Percentiles rank a stretch among this genome's conserved stretches.
These are phyloP conservation scores for Gymnoscelis rufifasciata DNA, from an alignment of 2,888 invertebrate genomes.

Conservation along the genomic window DNA sequence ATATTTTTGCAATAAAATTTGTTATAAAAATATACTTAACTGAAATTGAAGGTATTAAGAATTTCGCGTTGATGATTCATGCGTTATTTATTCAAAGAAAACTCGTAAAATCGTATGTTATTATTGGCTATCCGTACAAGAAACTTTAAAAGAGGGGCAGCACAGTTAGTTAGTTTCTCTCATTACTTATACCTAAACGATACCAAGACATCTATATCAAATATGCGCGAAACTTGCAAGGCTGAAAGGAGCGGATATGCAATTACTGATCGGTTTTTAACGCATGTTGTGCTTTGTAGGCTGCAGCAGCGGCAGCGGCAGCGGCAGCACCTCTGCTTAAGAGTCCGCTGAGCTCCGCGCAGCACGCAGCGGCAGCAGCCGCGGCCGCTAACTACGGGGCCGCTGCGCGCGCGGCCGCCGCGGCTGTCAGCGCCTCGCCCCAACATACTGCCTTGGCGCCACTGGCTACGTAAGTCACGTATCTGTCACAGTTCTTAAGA, in stretches of 20 bases:
- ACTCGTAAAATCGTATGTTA: too few species aligned
- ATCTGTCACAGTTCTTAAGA: too few species aligned
- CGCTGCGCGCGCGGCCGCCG: slow-evolving; percentile 89
- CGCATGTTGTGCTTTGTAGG: slow-evolving; percentile 47
- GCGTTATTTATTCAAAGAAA: too few species aligned
- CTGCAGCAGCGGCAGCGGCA: slow-evolving; percentile 84
- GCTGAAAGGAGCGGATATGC: slow-evolving; percentile 1
- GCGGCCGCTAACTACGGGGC: slow-evolving; percentile 93
- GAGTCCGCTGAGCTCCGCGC: slow-evolving; percentile 89
- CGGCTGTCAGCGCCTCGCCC: slow-evolving; percentile 83
- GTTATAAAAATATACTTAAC: too few species aligned
- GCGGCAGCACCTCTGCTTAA: slow-evolving; percentile 89
- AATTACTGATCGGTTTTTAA: not conserved
- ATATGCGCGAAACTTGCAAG: not conserved
- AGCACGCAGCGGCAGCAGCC: slow-evolving; percentile 92
- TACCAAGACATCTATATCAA: too few species aligned
- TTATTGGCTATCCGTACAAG: too few species aligned
- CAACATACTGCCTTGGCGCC: slow-evolving; percentile 77
- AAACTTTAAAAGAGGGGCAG: too few species aligned
- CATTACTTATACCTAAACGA: too few species aligned
- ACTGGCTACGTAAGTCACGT: slow-evolving; percentile 55
- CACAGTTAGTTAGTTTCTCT: too few species aligned
- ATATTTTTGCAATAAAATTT: too few species aligned
- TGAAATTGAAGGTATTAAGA: too few species aligned
- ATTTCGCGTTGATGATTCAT: too few species aligned